These are phyloP conservation scores for Nomada lathburiana DNA, from an alignment of 2,888 invertebrate genomes.

Conservation along the genomic window DNA sequence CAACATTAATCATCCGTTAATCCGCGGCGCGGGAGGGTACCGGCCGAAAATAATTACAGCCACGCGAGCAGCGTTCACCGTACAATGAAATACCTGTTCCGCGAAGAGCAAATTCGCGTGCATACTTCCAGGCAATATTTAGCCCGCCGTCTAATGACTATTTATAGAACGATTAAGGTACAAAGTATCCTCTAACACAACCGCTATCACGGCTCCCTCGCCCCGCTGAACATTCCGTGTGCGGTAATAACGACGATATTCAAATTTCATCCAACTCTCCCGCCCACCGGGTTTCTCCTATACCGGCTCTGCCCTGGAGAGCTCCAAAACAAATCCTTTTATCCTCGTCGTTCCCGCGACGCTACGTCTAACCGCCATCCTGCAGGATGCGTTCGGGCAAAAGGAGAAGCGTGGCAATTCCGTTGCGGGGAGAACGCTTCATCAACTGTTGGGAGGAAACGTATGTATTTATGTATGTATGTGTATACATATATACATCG, in stretches of 20 bases:
- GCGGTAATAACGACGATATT: constrained; percentile 52
- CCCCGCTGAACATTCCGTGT: constrained; percentile 1
- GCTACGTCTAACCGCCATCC: constrained; percentile 31
- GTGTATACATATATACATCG: not conserved
- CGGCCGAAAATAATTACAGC: constrained; percentile 33
- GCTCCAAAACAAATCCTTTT: constrained; percentile 63
- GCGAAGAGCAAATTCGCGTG: not conserved
- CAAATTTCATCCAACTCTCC: constrained; percentile 58
- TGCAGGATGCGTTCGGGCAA: constrained; percentile 42
- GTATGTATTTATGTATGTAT: constrained; percentile 13
- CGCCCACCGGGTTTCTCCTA: not conserved
- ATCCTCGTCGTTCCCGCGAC: constrained; percentile 47
- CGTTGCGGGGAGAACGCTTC: constrained; percentile 62
- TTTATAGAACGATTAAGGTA: constrained; percentile 59
- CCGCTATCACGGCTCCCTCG: constrained; percentile 43
- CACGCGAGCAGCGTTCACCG: not conserved
- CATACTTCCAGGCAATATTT: constrained; percentile 40
- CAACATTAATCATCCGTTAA: constrained; percentile 23
- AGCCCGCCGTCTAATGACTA: constrained; percentile 53
- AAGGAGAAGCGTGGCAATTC: constrained; percentile 62
- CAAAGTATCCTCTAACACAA: constrained; percentile 49
- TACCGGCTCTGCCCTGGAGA: constrained; percentile 1
- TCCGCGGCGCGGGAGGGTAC: not conserved
- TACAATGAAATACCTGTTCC: not conserved
- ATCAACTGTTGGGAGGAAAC: constrained; percentile 46